Evolutionary conservation across 2,888 invertebrate species (phyloP).

Genomic region (Loripinus fragilis): DNA sequence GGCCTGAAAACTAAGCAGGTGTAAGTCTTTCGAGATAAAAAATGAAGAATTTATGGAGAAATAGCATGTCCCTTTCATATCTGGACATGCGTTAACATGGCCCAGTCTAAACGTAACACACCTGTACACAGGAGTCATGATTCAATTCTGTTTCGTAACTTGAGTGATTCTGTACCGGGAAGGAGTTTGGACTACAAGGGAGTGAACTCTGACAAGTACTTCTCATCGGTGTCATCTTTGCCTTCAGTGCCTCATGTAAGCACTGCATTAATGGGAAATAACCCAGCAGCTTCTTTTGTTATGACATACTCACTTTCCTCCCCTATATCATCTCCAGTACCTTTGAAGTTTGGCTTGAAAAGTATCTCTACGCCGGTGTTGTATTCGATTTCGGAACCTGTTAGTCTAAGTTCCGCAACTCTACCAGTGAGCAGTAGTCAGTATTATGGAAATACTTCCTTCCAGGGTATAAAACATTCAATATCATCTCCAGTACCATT

Average conservation of each 20-base stretch:
- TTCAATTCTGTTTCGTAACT: not conserved
- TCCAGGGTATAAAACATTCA: not conserved
- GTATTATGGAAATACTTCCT: not conserved
- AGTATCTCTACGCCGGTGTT: not conserved
- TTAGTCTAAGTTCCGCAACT: not conserved
- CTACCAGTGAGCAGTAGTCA: too few relatives aligned
- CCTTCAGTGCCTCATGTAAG: not conserved
- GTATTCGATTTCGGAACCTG: not conserved
- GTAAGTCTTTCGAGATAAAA: too few relatives aligned
- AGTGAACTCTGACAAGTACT: not conserved
- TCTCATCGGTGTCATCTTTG: not conserved
- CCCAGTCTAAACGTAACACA: not conserved
- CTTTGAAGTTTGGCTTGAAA: not conserved
- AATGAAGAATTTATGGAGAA: too few relatives aligned
- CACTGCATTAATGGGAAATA: not conserved
- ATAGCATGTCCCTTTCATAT: too few relatives aligned
- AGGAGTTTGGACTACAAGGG: not conserved
- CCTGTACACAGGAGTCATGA: slow-evolving; percentile 1
- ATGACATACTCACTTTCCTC: slow-evolving; percentile 4
- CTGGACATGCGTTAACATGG: too few relatives aligned
- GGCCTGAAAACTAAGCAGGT: too few relatives aligned
- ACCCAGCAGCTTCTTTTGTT: not conserved
- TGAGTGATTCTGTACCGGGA: too few relatives aligned
- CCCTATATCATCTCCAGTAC: slow-evolving; percentile 1
- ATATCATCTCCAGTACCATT: not conserved